Percentiles rank a stretch among this genome's conserved stretches.
Evolutionary conservation across 2,113 vertebrate genomes (phyloP).

Genomic region (Microtus ochrogaster): DNA sequence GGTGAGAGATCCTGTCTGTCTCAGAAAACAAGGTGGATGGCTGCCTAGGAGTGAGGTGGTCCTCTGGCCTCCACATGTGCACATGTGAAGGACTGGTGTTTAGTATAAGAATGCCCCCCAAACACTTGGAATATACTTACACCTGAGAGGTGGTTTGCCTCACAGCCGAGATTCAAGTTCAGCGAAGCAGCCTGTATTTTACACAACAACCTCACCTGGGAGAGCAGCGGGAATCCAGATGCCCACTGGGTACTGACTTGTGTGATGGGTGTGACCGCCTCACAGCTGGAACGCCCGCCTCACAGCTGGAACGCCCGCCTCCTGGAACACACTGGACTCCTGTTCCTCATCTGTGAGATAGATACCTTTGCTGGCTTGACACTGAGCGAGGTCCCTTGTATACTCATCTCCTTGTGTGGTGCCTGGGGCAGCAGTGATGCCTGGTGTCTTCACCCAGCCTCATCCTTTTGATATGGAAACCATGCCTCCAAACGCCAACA

Average conservation of each 20-base stretch:
- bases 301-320: neutral
- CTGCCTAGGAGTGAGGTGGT: neutral
- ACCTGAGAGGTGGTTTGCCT: neutral
- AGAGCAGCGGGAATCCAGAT: neutral
- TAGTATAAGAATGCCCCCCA: neutral
- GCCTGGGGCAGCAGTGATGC: neutral
- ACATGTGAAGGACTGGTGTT: neutral
- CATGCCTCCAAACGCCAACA: neutral
- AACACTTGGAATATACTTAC: neutral
- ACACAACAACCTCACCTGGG: neutral
- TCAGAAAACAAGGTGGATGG: neutral
- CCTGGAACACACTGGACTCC: accelerated
- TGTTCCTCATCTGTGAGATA: accelerated
- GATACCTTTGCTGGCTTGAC: accelerated
- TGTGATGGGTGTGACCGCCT: neutral
- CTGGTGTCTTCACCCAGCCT: accelerated
- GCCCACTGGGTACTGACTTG: neutral
- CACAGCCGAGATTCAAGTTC: neutral
- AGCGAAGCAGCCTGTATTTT: too few relatives aligned
- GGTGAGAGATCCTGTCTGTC: neutral
- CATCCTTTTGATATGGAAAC: accelerated
- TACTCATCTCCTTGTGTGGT: accelerated
- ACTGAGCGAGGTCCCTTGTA: accelerated
- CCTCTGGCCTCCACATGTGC: neutral
- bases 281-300: too few relatives aligned